A percentile compares a stretch with the other conserved stretches of the same genome.
Evolutionary conservation across 2,888 invertebrate species (phyloP).

Genomic region (Apomyelois bistriatella): DNA sequence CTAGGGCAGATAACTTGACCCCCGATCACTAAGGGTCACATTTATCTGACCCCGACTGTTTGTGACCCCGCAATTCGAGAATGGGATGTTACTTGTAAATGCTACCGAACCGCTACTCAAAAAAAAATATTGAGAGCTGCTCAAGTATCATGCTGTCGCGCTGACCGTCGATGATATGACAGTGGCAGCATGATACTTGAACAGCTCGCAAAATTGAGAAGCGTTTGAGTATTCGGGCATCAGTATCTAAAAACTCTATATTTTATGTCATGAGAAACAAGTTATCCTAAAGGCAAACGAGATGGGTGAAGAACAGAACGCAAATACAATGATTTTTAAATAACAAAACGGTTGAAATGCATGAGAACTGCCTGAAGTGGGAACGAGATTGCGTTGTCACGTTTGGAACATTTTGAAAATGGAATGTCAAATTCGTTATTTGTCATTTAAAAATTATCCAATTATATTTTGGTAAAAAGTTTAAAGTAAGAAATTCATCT

Average conservation of each 20-base stretch:
- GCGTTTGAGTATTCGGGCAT: background rate
- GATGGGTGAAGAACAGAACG: constrained; percentile 50
- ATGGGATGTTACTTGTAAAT: too few relatives aligned
- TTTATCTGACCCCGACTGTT: too few relatives aligned
- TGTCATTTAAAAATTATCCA: background rate
- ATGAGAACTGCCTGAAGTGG: constrained; percentile 27
- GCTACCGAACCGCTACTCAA: too few relatives aligned
- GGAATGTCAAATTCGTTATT: constrained; percentile 9
- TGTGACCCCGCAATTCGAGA: too few relatives aligned
- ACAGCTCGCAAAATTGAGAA: too few relatives aligned
- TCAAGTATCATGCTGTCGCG: too few relatives aligned
- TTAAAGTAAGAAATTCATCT: background rate
- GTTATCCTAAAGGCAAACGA: constrained; percentile 40
- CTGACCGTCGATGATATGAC: too few relatives aligned
- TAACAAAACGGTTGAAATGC: constrained; percentile 38
- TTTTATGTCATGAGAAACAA: constrained; percentile 30
- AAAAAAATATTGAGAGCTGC: too few relatives aligned
- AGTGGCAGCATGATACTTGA: too few relatives aligned
- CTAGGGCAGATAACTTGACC: too few relatives aligned
- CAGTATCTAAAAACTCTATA: background rate
- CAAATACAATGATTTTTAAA: constrained; percentile 56
- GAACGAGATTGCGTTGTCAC: constrained; percentile 21
- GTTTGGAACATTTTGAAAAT: constrained; percentile 19
- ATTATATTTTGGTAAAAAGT: background rate
- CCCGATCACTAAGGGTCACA: too few relatives aligned